Evolutionary conservation across 1,140 invertebrate species (phyloP).

Genomic region (Brachionus plicatilis): DNA sequence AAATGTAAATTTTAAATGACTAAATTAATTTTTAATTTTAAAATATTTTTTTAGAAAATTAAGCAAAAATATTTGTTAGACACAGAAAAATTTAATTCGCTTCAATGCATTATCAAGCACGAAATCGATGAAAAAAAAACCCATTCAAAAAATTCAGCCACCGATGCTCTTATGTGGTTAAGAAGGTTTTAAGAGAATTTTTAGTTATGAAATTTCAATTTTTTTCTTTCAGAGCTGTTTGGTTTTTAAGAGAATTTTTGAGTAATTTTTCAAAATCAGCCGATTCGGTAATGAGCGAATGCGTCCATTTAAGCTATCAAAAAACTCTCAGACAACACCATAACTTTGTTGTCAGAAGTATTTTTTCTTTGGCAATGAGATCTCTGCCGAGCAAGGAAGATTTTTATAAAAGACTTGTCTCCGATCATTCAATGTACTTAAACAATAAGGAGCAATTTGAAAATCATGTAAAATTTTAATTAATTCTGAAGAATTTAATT

Average conservation of each 20-base stretch:
- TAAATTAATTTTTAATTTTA: not conserved
- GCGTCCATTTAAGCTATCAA: constrained; percentile 38
- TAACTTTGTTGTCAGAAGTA: constrained; percentile 41
- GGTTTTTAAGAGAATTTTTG: constrained; percentile 40
- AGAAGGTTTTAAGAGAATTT: constrained; percentile 21
- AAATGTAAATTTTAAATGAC: not conserved
- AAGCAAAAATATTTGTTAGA: constrained; percentile 26
- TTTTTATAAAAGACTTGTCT: constrained; percentile 8
- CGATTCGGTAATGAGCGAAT: constrained; percentile 36
- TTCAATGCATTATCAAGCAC: not conserved
- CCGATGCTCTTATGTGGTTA: constrained; percentile 42
- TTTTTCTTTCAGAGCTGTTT: constrained; percentile 22
- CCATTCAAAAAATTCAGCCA: constrained; percentile 27
- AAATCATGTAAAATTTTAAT: not conserved
- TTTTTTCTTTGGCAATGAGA: constrained; percentile 41
- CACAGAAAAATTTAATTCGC: not conserved
- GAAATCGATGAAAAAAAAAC: constrained; percentile 32
- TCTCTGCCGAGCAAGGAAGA: constrained; percentile 32
- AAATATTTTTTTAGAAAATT: constrained; percentile 9
- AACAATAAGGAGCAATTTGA: constrained; percentile 6
- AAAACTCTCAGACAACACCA: constrained; percentile 41
- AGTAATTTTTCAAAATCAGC: constrained; percentile 3
- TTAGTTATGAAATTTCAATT: not conserved
- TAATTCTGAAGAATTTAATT: not conserved
- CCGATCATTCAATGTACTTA: not conserved